phyloP scores from a whole-genome alignment of 2,113 vertebrate species.

The Eidolon helvum region DNA sequence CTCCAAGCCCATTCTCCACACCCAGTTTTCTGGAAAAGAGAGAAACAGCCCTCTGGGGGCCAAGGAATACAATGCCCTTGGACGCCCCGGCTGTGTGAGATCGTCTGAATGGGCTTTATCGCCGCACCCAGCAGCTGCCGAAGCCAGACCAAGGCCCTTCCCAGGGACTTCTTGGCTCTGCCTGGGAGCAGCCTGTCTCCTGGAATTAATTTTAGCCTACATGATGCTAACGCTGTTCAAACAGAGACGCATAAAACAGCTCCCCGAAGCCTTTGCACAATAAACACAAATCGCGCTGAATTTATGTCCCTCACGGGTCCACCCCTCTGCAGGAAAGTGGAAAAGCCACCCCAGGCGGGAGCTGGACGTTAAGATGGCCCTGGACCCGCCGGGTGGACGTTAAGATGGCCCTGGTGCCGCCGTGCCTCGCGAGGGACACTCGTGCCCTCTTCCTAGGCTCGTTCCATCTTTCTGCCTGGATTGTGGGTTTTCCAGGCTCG shows the following conservation, averaged over 20 bases:
- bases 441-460: neutral
- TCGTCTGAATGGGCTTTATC: neutral
- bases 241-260: constrained; percentile 81
- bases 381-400: neutral
- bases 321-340: constrained; percentile 39
- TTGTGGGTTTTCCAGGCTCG: neutral
- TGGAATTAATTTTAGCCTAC: constrained; percentile 79
- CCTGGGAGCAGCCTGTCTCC: constrained; percentile 73
- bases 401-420: constrained; percentile 19
- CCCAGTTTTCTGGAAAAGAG: constrained; percentile 35
- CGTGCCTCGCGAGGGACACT: neutral
- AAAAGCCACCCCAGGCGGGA: constrained; percentile 1
- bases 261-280: constrained; percentile 67
- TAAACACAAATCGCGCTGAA: constrained; percentile 72
- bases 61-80: neutral
- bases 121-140: neutral
- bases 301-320: constrained; percentile 30
- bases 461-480: constrained; percentile 15
- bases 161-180: constrained; percentile 80
- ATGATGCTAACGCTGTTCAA: constrained; percentile 71
- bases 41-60: neutral
- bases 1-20: neutral
- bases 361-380: neutral
- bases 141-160: constrained; percentile 9
- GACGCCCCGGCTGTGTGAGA: neutral